phyloP scores from a whole-genome alignment of 2,113 vertebrate species.

The Numenius arquata region DNA sequence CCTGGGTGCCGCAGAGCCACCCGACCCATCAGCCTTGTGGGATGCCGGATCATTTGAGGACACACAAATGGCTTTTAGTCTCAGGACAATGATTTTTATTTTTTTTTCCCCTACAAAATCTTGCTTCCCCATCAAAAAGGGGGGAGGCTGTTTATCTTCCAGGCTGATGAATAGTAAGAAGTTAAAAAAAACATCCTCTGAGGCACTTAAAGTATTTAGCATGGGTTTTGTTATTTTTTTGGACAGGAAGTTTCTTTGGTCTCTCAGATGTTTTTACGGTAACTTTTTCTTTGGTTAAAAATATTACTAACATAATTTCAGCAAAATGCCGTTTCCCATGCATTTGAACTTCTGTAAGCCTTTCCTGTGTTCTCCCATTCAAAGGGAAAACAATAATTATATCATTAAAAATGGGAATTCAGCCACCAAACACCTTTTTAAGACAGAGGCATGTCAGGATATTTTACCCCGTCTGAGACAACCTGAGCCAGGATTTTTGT shows the following conservation, averaged over 20 bases:
- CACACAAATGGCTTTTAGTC: not conserved
- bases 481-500: not conserved
- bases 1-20: accelerated
- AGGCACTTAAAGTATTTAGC: not conserved
- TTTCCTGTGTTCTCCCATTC: not conserved
- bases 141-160: not conserved
- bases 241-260: not conserved
- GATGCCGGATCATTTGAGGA: not conserved
- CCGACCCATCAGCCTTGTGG: accelerated
- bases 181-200: not conserved
- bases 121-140: not conserved
- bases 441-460: not conserved
- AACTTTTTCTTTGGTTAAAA: not conserved
- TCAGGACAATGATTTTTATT: not conserved
- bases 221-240: not conserved
- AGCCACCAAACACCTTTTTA: not conserved
- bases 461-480: not conserved
- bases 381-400: not conserved
- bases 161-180: not conserved
- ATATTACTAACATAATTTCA: not conserved
- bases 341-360: not conserved
- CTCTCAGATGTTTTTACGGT: not conserved
- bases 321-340: not conserved
- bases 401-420: not conserved
- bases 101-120: not conserved